These are phyloP conservation scores for Mixornis gularis DNA, from an alignment of 2,113 vertebrate species.

Conservation along the genomic window DNA sequence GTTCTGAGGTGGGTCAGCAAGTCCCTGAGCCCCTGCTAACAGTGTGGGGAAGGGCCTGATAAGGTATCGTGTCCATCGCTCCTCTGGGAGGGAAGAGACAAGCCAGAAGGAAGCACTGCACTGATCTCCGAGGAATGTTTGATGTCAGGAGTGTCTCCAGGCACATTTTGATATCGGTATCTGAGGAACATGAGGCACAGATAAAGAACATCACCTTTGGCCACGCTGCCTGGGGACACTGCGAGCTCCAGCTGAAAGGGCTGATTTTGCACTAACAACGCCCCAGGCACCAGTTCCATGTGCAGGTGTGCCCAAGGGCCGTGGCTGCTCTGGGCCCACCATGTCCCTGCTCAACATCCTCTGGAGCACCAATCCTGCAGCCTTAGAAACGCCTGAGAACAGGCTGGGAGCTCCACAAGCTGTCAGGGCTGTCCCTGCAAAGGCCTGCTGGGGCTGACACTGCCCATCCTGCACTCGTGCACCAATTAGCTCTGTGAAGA, in stretches of 20 bases:
- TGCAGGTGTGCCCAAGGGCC: rapidly evolving
- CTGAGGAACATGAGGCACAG: neutral
- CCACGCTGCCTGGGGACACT: neutral
- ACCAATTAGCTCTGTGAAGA: neutral
- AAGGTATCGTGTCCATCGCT: neutral
- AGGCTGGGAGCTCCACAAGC: rapidly evolving
- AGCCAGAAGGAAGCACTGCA: neutral
- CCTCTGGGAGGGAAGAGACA: neutral
- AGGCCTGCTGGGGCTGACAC: rapidly evolving
- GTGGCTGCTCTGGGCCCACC: neutral
- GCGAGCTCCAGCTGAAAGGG: neutral
- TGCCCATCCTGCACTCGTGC: neutral
- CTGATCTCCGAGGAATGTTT: neutral
- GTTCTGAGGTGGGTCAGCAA: neutral
- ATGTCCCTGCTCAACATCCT: neutral
- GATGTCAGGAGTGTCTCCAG: neutral
- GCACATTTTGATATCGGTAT: neutral
- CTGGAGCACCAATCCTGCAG: neutral
- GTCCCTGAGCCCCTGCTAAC: neutral
- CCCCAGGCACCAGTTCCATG: rapidly evolving
- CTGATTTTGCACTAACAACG: neutral
- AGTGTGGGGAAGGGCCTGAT: neutral
- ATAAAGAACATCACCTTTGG: constrained; percentile 59
- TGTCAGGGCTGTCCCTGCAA: neutral
- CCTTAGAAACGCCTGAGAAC: neutral